phyloP scores from a whole-genome alignment of 2,797 vertebrate genomes.

The Sciaenops ocellatus region DNA sequence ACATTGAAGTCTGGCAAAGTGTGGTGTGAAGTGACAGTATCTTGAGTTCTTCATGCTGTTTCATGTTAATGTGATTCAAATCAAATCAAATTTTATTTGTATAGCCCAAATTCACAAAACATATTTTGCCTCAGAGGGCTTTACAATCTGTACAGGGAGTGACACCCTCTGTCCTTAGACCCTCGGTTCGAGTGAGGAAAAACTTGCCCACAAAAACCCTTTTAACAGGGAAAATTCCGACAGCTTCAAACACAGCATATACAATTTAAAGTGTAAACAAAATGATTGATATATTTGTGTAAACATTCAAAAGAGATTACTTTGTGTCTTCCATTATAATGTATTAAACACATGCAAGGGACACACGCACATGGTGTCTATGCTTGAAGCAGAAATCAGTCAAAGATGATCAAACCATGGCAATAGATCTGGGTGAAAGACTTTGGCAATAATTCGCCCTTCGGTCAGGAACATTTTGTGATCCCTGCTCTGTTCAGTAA shows the following conservation, averaged over 20 bases:
- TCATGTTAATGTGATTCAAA: not conserved
- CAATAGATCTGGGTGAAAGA: not conserved
- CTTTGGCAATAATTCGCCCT: not conserved
- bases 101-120: no score
- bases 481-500: not conserved
- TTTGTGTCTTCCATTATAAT: not conserved
- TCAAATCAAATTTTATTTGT: no score
- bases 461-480: not conserved
- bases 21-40: not conserved
- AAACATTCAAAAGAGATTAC: not conserved
- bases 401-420: not conserved
- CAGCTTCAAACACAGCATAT: no score
- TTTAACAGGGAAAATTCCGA: no score
- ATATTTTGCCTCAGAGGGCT: no score
- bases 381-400: not conserved
- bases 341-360: not conserved
- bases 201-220: no score
- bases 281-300: not conserved
- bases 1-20: not conserved
- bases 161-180: no score
- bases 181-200: no score
- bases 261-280: not conserved
- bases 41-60: not conserved
- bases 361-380: not conserved
- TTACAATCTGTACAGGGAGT: no score